These are phyloP conservation scores for Drosophila micromelanica DNA, from an alignment of 1,140 invertebrate species.

Conservation along the genomic window DNA sequence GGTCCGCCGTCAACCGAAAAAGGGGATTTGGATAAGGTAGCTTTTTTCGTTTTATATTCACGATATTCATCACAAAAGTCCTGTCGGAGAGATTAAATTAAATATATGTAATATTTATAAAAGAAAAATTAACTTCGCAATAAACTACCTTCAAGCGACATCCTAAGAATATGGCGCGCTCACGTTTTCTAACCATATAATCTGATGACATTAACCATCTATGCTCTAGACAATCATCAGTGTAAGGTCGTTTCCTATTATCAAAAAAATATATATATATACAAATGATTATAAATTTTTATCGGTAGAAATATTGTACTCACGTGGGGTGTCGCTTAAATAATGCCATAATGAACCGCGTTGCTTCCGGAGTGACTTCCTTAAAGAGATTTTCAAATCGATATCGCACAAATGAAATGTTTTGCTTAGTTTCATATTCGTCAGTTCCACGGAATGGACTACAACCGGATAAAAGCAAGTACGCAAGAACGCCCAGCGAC, in stretches of 20 bases:
- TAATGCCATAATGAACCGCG: conserved; percentile 96
- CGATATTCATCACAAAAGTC: conserved; percentile 92
- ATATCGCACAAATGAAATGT: conserved; percentile 96
- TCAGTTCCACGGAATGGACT: conserved; percentile 95
- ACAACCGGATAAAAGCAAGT: conserved; percentile 96
- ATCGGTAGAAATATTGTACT: conserved; percentile 80
- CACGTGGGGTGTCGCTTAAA: conserved; percentile 97
- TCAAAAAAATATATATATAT: no score
- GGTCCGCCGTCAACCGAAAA: conserved; percentile 83
- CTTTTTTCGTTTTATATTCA: conserved; percentile 86
- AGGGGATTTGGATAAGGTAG: conserved; percentile 86
- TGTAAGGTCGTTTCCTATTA: conserved; percentile 94
- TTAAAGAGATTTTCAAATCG: conserved; percentile 97
- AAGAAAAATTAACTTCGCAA: not conserved
- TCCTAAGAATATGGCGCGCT: conserved; percentile 93
- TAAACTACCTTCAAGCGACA: conserved; percentile 89
- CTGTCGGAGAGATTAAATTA: conserved; percentile 75
- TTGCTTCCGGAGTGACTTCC: conserved; percentile 96
- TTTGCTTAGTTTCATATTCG: conserved; percentile 94
- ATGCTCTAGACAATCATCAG: conserved; percentile 97
- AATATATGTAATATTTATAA: not conserved
- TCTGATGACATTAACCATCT: conserved; percentile 96
- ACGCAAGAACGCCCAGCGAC: conserved; percentile 96
- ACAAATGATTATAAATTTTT: not conserved
- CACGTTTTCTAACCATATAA: conserved; percentile 96